These are phyloP conservation scores for Pleuronectes platessa DNA, from an alignment of 2,113 vertebrate genomes.

Conservation along the genomic window DNA sequence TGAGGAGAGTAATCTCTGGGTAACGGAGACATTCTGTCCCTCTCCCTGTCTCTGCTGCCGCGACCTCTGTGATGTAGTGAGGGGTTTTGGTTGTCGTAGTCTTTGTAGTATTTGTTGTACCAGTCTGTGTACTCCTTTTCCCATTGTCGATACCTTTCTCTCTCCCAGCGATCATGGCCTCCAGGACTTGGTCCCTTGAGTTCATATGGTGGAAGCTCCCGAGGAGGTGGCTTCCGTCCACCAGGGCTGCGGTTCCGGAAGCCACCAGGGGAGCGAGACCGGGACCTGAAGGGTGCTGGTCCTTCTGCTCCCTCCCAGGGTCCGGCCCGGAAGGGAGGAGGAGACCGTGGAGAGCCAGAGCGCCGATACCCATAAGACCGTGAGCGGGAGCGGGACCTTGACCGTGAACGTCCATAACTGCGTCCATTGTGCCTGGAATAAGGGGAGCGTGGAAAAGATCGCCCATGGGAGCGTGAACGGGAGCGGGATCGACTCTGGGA, in stretches of 20 bases:
- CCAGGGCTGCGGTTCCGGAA: conserved; percentile 89
- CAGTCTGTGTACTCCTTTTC: conserved; percentile 95
- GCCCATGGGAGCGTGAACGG: conserved; percentile 90
- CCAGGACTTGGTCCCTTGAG: conserved; percentile 87
- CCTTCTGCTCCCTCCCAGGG: conserved; percentile 69
- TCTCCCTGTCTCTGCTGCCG: conserved; percentile 71
- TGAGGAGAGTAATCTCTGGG: conserved; percentile 91
- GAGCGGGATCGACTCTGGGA: conserved; percentile 73
- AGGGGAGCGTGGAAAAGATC: conserved; percentile 91
- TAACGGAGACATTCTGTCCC: conserved; percentile 81
- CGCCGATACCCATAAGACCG: conserved; percentile 92
- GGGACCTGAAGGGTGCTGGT: conserved; percentile 75
- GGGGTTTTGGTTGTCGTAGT: conserved; percentile 77
- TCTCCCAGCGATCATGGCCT: conserved; percentile 88
- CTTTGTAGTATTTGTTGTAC: conserved; percentile 96
- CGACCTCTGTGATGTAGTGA: conserved; percentile 65
- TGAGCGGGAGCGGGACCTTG: conserved; percentile 76
- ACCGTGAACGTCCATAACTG: conserved; percentile 75
- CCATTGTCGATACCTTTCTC: conserved; percentile 93
- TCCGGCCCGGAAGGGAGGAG: conserved; percentile 84
- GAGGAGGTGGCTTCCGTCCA: conserved; percentile 84
- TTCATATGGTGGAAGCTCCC: conserved; percentile 89
- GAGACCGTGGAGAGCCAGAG: conserved; percentile 87
- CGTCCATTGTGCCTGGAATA: conserved; percentile 86
- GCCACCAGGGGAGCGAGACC: conserved; percentile 84